Evolutionary conservation across 2,888 invertebrate species (phyloP), one percentile per base, ranked within the genome.

Genomic region (Helobdella robusta): DNA sequence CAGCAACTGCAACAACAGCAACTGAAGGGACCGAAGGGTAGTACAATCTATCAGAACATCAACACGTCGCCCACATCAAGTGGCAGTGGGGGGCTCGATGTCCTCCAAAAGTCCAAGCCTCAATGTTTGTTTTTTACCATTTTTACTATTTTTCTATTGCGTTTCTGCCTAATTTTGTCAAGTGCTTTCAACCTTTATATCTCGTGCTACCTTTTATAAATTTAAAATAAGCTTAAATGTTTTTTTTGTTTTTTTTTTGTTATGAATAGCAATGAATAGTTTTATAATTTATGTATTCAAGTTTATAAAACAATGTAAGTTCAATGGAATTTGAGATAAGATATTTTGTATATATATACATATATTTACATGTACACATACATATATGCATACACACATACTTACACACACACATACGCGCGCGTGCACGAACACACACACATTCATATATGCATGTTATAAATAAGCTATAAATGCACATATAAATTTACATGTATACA

Each of bases 21-120:
- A 6, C 25, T n/a, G 32, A 56, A 30, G 23, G 20, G 20, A 32
- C n/a, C 56, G n/a, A 56, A 56, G 56, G 56, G 56, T 6, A 56
- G 32, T 28, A 56, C 32, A 64, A 69, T 76, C 64, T 77, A 75
- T 61, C 74, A 75, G 35, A 76, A 75, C 66, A 74, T 76, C 63
- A 74, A 72, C 70, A 70, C 66, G 56, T 69, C 70, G 25, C 62
- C 54, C 15, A 44, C 64, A 2, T 60, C 62, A 15, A 23, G 65
- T 25, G 50, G 59, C n/a, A 30, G 48, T n/a, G 62, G 66, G 20
- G 65, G 59, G 2, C 58, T 68, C 23, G 69, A 69, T 52, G 66
- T 69, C 11, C 35, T 68, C n/a, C 67, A 65, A 25, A 56, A 62
- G 28, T 66, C 67, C 8, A 46, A 66, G 34, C 68, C 69, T n/a